phyloP scores from a whole-genome alignment of 2,888 invertebrate species.

The Protonemura montana region DNA sequence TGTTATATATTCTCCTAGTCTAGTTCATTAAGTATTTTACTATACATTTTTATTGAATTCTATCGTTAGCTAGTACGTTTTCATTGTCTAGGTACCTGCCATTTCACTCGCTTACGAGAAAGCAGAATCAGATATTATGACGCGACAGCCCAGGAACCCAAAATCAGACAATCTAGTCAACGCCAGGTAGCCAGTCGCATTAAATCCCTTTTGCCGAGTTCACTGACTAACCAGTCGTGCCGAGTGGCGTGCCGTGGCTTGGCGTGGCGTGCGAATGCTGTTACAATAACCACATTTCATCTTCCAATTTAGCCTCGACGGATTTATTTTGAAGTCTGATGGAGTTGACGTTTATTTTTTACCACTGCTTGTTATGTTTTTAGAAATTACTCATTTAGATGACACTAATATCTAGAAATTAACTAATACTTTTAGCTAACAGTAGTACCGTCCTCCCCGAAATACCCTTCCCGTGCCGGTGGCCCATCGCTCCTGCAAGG shows the following conservation, averaged over 20 bases:
- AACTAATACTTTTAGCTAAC: conserved; percentile 12
- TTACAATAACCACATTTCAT: conserved; percentile 35
- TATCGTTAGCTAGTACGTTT: conserved; percentile 34
- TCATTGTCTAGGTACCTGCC: conserved; percentile 59
- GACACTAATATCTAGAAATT: not conserved
- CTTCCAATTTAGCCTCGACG: conserved; percentile 36
- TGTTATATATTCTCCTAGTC: conserved; percentile 12
- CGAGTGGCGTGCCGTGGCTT: not conserved
- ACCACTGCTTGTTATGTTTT: conserved; percentile 32
- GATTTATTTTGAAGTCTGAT: conserved; percentile 23
- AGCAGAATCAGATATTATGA: conserved; percentile 67
- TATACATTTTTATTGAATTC: not conserved
- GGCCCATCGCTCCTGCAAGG: conserved; percentile 41
- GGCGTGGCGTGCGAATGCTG: conserved; percentile 1
- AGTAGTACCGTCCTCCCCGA: conserved; percentile 32
- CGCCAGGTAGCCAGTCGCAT: conserved; percentile 57
- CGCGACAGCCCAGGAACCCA: conserved; percentile 63
- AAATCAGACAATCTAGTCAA: conserved; percentile 65
- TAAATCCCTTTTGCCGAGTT: conserved; percentile 17
- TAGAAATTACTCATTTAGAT: conserved; percentile 27
- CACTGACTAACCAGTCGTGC: conserved; percentile 12
- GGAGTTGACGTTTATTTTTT: conserved; percentile 38
- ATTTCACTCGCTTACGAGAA: conserved; percentile 66
- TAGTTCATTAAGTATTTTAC: conserved; percentile 1
- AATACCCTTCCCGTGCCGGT: conserved; percentile 39